Conservation (phyloP, 64 coral and sea anemone genomes). For the Dendronephthya gigantea region DNA sequence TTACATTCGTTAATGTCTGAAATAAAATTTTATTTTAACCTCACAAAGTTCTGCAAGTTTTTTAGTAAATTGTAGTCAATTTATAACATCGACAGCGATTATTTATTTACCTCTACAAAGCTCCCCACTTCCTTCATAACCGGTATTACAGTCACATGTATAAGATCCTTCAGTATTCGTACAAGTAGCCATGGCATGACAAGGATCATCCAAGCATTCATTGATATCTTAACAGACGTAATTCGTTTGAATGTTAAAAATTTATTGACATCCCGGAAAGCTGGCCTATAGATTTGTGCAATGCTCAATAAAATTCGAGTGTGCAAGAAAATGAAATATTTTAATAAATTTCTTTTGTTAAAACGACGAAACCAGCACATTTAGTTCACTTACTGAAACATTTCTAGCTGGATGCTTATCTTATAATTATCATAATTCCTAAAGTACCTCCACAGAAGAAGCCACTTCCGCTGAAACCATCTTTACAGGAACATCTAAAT, state of each 20-base stretch:
- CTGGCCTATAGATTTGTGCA: no score
- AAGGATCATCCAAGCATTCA: constrained; percentile 31
- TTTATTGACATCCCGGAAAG: no score
- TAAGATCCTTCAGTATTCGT: constrained; percentile 44
- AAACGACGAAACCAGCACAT: no score
- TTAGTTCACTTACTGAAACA: no score
- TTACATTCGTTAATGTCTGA: constrained; percentile 8
- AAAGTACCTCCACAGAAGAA: not conserved
- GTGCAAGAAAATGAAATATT: no score
- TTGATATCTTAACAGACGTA: constrained; percentile 23
- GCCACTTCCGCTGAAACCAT: not conserved
- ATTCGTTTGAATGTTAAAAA: no score
- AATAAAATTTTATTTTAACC: no score
- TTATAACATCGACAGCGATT: not conserved
- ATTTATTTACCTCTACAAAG: constrained; percentile 36
- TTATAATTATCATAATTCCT: not conserved
- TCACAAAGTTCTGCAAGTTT: not conserved
- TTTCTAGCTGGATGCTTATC: no score
- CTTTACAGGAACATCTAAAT: not conserved
- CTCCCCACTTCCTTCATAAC: constrained; percentile 40
- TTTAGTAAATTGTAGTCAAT: not conserved
- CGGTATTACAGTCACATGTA: constrained; percentile 45
- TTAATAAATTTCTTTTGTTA: no score
- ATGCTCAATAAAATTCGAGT: no score
- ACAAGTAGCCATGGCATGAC: constrained; percentile 24